Evolutionary conservation across 2,888 invertebrate genomes (phyloP).

Genomic region (Halictus quadricinctus): DNA sequence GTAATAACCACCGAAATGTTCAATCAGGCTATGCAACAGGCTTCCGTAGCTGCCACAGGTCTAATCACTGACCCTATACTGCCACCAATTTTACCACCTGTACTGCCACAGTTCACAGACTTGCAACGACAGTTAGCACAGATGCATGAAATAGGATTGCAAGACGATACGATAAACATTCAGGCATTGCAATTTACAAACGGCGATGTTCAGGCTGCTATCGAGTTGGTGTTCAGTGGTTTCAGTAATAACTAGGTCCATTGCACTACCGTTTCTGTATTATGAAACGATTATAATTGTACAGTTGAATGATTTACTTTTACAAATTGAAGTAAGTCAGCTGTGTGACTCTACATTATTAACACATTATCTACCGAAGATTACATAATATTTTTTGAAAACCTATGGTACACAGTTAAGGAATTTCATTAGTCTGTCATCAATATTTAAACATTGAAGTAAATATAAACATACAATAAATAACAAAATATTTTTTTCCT

Average conservation of each 20-base stretch:
- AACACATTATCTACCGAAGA: background rate
- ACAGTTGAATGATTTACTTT: slow-evolving; percentile 15
- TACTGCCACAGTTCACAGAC: slow-evolving; percentile 70
- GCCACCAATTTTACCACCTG: slow-evolving; percentile 66
- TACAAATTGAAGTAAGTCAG: background rate
- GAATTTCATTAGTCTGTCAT: background rate
- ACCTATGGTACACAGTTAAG: too few species aligned
- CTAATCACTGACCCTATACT: slow-evolving; percentile 66
- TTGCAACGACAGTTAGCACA: slow-evolving; percentile 86
- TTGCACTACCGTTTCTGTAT: slow-evolving; percentile 22
- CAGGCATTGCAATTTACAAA: slow-evolving; percentile 91
- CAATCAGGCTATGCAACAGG: slow-evolving; percentile 90
- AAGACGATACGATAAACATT: slow-evolving; percentile 92
- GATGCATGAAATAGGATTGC: slow-evolving; percentile 96
- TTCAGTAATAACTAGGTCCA: slow-evolving; percentile 76
- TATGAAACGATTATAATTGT: slow-evolving; percentile 12
- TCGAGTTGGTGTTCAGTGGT: slow-evolving; percentile 93
- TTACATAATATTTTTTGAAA: background rate
- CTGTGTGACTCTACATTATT: background rate
- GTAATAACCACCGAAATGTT: slow-evolving; percentile 91
- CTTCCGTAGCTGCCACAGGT: slow-evolving; percentile 82
- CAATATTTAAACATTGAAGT: background rate
- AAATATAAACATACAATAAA: background rate
- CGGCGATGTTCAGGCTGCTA: slow-evolving; percentile 95
- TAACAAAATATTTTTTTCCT: too few species aligned